phyloP scores from a whole-genome alignment of 2,888 invertebrate species.

The Frankliniella intonsa region DNA sequence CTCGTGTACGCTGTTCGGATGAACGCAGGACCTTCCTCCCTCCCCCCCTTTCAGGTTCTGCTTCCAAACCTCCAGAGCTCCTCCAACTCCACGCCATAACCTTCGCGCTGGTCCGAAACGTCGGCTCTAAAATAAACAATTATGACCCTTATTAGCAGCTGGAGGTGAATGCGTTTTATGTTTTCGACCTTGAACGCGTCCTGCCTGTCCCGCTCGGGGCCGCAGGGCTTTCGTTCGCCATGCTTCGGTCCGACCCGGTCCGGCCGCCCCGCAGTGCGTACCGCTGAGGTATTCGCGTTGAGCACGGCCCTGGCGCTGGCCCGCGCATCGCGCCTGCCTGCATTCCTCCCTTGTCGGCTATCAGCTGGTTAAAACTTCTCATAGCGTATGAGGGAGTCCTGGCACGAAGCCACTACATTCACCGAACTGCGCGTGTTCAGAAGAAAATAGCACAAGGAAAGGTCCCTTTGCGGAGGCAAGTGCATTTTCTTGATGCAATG shows the following conservation, averaged over 20 bases:
- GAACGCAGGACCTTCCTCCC: too few species aligned
- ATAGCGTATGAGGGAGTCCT: too few species aligned
- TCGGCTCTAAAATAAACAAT: constrained; percentile 22
- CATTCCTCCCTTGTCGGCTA: too few species aligned
- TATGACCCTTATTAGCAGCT: constrained; percentile 24
- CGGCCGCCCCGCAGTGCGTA: too few species aligned
- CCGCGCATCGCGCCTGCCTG: background rate
- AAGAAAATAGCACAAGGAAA: too few species aligned
- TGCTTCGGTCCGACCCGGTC: background rate
- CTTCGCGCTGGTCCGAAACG: background rate
- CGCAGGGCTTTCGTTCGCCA: background rate
- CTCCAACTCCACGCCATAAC: background rate
- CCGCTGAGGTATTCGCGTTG: background rate
- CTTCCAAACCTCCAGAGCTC: background rate
- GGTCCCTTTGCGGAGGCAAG: too few species aligned
- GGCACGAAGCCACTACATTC: too few species aligned
- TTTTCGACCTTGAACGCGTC: constrained; percentile 11
- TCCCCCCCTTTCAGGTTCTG: background rate
- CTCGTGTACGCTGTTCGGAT: too few species aligned
- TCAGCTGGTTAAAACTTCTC: too few species aligned
- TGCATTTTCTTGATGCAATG: too few species aligned
- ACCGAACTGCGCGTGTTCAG: too few species aligned
- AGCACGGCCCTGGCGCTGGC: background rate
- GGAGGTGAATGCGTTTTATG: constrained; percentile 19
- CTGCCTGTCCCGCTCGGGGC: background rate